A percentile compares a stretch with the other conserved stretches of the same genome.
These are phyloP conservation scores for Trichacis sp. DNA, from an alignment of 2,888 invertebrate species.

Conservation along the genomic window DNA sequence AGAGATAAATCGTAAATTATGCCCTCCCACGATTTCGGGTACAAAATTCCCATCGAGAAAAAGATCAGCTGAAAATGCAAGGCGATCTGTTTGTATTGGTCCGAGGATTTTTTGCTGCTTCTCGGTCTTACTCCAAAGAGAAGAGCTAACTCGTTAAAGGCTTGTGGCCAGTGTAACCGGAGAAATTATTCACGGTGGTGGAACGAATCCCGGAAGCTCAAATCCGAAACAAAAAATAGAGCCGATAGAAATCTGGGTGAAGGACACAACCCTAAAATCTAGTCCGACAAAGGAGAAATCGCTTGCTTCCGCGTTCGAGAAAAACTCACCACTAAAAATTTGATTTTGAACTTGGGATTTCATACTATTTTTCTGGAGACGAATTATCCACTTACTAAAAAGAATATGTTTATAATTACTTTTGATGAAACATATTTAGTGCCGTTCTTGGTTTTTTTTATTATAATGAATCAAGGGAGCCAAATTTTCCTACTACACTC, in stretches of 20 bases:
- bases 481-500: too few relatives aligned
- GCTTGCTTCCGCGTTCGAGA: background rate
- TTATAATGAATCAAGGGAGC: too few relatives aligned
- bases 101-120: background rate
- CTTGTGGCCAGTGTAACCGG: constrained; percentile 21
- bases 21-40: too few relatives aligned
- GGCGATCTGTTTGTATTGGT: background rate
- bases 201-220: constrained; percentile 34
- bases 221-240: constrained; percentile 17
- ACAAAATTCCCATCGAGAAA: too few relatives aligned
- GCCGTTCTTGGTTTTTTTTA: too few relatives aligned
- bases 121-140: constrained; percentile 1
- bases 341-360: too few relatives aligned
- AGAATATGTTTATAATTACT: too few relatives aligned
- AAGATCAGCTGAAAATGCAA: background rate
- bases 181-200: constrained; percentile 18
- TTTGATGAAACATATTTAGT: too few relatives aligned
- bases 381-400: too few relatives aligned
- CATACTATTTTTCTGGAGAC: too few relatives aligned
- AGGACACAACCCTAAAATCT: constrained; percentile 33
- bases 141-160: constrained; percentile 20
- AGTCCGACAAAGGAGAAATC: constrained; percentile 20
- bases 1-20: background rate
- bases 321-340: too few relatives aligned
- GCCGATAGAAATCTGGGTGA: constrained; percentile 25